These are phyloP conservation scores for Euthynnus affinis DNA, from an alignment of 2,797 vertebrate species.

Conservation along the genomic window DNA sequence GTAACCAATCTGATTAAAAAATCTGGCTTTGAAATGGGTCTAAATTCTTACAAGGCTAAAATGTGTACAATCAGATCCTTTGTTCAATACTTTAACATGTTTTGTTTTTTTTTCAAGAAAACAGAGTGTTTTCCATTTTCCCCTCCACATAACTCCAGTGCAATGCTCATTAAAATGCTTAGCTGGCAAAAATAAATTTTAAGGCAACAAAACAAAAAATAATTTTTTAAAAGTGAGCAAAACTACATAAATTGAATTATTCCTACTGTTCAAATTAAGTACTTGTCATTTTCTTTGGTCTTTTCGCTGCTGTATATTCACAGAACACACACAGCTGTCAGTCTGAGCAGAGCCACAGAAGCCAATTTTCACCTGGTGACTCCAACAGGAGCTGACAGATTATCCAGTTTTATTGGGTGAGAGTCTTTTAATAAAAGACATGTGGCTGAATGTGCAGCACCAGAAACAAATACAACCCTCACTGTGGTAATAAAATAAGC, in stretches of 20 bases:
- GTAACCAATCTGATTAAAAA: constrained; percentile 57
- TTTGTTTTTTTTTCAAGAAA: constrained; percentile 2
- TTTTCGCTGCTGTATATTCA: not conserved
- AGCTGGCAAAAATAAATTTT: not conserved
- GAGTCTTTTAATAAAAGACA: constrained; percentile 9
- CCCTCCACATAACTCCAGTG: not conserved
- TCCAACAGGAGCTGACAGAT: not conserved
- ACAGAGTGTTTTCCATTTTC: too few relatives aligned
- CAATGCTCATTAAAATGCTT: constrained; percentile 1
- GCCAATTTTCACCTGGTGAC: not conserved
- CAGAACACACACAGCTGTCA: not conserved
- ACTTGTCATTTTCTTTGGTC: not conserved
- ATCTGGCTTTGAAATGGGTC: constrained; percentile 33
- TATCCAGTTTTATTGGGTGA: constrained; percentile 14
- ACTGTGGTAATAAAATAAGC: not conserved
- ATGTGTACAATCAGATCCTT: not conserved
- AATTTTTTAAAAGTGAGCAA: not conserved
- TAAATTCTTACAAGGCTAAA: constrained; percentile 23
- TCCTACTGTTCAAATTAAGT: not conserved
- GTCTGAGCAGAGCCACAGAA: not conserved
- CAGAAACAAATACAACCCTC: too few relatives aligned
- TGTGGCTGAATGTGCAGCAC: not conserved
- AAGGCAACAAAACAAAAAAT: not conserved
- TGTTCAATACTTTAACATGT: constrained; percentile 1
- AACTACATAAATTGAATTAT: not conserved